A percentile compares a stretch with the other conserved stretches of the same genome.
phyloP scores from a whole-genome alignment of 1,140 invertebrate species.

The Halictus rubicundus region DNA sequence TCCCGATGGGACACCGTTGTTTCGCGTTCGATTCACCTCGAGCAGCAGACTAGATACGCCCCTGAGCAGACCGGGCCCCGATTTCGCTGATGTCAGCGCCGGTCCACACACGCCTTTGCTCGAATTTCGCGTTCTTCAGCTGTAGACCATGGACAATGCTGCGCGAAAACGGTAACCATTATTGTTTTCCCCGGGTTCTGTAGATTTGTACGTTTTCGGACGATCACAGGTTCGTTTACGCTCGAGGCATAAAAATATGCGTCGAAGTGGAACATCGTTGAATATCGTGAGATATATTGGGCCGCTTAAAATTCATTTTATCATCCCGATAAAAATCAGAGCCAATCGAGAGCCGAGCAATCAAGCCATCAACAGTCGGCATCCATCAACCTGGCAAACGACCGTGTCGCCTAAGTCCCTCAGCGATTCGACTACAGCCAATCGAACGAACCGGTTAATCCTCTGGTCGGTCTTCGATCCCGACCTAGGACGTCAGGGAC shows the following conservation, averaged over 20 bases:
- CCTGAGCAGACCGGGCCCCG: neutral
- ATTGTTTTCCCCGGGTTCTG: neutral
- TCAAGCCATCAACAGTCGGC: too few species aligned
- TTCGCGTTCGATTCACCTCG: neutral
- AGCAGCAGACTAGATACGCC: too few species aligned
- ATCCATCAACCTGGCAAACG: too few species aligned
- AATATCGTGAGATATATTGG: too few species aligned
- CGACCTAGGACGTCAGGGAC: constrained; percentile 50
- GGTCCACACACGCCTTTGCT: constrained; percentile 3
- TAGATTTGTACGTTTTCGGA: too few species aligned
- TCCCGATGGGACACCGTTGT: neutral
- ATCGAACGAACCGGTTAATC: constrained; percentile 24
- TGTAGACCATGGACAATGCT: neutral
- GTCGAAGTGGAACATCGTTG: too few species aligned
- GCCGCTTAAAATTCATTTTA: too few species aligned
- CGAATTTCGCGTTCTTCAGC: constrained; percentile 2
- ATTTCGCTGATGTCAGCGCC: constrained; percentile 26
- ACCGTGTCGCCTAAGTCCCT: too few species aligned
- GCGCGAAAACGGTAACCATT: neutral
- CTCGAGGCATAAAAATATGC: too few species aligned
- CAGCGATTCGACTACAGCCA: constrained; percentile 37
- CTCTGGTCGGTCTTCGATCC: neutral
- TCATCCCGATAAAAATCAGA: too few species aligned
- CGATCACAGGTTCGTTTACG: too few species aligned
- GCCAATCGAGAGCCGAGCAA: too few species aligned